A percentile compares a stretch with the other conserved stretches of the same genome.
Conservation (phyloP, 2,113 vertebrate species). For the Poeciliopsis occidentalis region DNA sequence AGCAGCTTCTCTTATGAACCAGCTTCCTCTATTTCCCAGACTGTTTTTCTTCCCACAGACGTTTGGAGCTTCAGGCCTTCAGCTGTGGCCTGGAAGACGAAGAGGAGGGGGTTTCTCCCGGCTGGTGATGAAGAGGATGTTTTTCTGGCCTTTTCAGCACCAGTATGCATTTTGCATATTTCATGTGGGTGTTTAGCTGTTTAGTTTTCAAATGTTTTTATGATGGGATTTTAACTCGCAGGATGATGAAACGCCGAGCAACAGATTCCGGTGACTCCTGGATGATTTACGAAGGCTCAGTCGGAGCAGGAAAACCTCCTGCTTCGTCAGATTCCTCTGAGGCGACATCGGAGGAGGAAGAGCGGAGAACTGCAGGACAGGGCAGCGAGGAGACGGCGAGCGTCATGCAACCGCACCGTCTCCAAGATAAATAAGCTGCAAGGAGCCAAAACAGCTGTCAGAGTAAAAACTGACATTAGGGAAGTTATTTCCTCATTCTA, state of each 20-base stretch:
- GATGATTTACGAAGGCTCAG: not conserved
- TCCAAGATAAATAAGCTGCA: not conserved
- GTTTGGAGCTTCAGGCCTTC: not conserved
- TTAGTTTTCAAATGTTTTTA: not conserved
- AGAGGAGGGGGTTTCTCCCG: not conserved
- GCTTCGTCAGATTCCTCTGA: not conserved
- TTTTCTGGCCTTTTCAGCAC: not conserved
- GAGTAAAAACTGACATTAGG: not conserved
- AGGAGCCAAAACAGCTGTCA: not conserved
- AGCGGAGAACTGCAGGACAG: not conserved
- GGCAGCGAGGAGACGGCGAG: not conserved
- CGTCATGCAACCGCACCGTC: not conserved
- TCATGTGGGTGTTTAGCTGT: not conserved
- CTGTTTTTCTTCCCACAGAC: not conserved
- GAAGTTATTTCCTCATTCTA: not conserved
- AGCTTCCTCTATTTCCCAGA: no score
- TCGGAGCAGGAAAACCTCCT: not conserved
- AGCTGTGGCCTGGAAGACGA: not conserved
- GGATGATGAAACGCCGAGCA: not conserved
- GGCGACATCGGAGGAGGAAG: not conserved
- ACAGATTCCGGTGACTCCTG: not conserved
- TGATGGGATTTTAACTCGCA: not conserved
- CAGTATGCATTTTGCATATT: not conserved
- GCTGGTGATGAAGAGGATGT: not conserved
- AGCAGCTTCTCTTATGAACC: no score